phyloP scores from a whole-genome alignment of 2,113 vertebrate genomes.

The Actenoides hombroni region DNA sequence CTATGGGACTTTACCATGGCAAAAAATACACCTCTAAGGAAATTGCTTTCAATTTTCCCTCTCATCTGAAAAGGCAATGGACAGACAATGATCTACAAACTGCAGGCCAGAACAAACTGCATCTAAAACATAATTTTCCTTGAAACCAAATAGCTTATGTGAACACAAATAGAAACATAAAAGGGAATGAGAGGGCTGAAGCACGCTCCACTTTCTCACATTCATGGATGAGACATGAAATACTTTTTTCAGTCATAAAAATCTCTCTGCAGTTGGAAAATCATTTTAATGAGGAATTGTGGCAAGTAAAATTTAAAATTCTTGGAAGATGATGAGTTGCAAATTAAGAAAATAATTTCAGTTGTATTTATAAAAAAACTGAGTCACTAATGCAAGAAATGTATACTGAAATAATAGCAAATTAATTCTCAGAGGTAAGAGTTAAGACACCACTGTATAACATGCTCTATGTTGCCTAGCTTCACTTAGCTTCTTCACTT shows the following conservation, averaged over 20 bases:
- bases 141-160: not conserved
- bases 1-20: not conserved
- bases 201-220: not conserved
- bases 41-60: not conserved
- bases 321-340: not conserved
- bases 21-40: slow-evolving; percentile 26
- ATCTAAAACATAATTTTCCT: slow-evolving; percentile 20
- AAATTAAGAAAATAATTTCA: slow-evolving; percentile 4
- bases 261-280: not conserved
- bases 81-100: not conserved
- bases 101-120: not conserved
- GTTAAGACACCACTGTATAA: not conserved
- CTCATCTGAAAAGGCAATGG: not conserved
- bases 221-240: not conserved
- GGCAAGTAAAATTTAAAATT: not conserved
- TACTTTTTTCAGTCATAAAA: not conserved
- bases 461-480: not conserved
- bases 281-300: not conserved
- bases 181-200: not conserved
- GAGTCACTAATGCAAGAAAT: not conserved
- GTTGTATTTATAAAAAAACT: not conserved
- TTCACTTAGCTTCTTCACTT: not conserved
- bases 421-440: not conserved
- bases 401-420: not conserved
- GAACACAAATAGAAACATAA: not conserved